These are phyloP conservation scores for Eustalomyia histrio DNA, from an alignment of 2,888 invertebrate species.

Conservation along the genomic window DNA sequence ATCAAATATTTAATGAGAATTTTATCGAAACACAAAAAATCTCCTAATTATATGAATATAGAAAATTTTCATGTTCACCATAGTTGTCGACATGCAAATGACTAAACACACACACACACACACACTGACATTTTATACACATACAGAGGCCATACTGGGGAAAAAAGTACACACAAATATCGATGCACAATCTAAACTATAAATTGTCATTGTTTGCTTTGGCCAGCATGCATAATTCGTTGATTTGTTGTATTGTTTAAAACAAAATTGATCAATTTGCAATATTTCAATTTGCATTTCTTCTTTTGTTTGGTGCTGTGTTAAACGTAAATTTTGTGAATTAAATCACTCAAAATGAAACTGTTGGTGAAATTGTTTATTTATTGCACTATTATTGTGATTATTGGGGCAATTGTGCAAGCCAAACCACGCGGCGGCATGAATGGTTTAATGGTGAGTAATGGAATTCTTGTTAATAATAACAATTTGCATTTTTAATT, in stretches of 20 bases:
- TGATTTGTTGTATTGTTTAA: conserved; percentile 42
- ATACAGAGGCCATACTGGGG: background rate
- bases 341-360: conserved; percentile 36
- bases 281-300: conserved; percentile 22
- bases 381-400: conserved; percentile 45
- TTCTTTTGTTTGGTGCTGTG: background rate
- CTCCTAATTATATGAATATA: background rate
- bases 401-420: conserved; percentile 19
- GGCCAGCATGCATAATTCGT: conserved; percentile 37
- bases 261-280: background rate
- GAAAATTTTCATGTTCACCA: background rate
- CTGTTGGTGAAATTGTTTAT: conserved; percentile 34
- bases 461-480: background rate
- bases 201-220: conserved; percentile 54
- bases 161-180: conserved; percentile 8
- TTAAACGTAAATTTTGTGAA: background rate
- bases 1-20: conserved; percentile 54
- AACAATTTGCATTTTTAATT: background rate
- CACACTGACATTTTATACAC: background rate
- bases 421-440: conserved; percentile 20
- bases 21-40: conserved; percentile 46
- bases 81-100: background rate
- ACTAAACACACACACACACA: background rate
- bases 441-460: conserved; percentile 34
- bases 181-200: conserved; percentile 45